Evolutionary conservation across 2,888 invertebrate species (phyloP), one percentile per base, ranked within the genome.

Genomic region (Drosophila prostipennis): DNA sequence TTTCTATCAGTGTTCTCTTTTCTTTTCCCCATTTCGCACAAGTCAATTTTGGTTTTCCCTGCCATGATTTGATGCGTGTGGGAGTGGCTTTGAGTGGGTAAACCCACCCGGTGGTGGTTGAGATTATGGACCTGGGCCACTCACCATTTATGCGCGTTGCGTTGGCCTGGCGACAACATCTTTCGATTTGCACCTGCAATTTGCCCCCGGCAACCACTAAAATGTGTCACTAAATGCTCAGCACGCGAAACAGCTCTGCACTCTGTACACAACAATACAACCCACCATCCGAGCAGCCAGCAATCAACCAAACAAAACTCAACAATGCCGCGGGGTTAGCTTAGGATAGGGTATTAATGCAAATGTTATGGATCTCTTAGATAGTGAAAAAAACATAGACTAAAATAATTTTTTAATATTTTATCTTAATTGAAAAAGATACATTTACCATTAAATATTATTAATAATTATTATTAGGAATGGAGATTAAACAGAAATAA

Each of bases 171-270:
- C 71, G 72, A 78, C 79, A 79, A 79, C 72, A 74, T 77, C 83
- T 74, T 72, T 75, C 73, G 84, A 80, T 80, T 85, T 80, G 72
- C 87, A 86, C 87, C 73, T 77, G 87, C 73, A 82, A 72, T 77
- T 61, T 56, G 54, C 63, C 54, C n/a, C 59, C 67, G 53, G 70
- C 60, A 65, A 65, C 67, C 69, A 57, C 71, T 70, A 59, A 72
- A 85, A 57, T 82, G 71, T 74, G 65, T 74, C 69, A 65, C 88
- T 87, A 82, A 85, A 77, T 79, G 80, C 48, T 68, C 60, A 52
- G 67, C 69, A 71, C 69, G 49, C 49, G 48, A 53, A 72, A 61
- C 37, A 42, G 29, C 58, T 19, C 8, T 45, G 46, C 64, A 49
- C 43, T 37, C 51, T 46, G 72, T 10, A n/a, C n/a, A 36, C 39